A percentile compares a stretch with the other conserved stretches of the same genome.
These are phyloP conservation scores for Pluvialis apricaria DNA, from an alignment of 2,113 vertebrate genomes.

Conservation along the genomic window DNA sequence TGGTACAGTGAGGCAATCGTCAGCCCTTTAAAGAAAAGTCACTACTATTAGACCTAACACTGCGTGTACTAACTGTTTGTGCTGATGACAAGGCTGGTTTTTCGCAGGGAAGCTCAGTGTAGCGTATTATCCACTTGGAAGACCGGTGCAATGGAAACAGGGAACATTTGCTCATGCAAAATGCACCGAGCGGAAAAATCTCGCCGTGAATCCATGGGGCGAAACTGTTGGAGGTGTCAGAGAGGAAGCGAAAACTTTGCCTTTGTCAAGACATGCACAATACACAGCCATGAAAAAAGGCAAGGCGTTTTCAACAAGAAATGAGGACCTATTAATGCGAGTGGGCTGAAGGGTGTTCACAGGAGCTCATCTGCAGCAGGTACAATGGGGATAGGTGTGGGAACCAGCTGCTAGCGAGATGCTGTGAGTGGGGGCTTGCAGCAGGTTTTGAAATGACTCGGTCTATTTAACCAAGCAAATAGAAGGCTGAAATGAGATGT, in stretches of 20 bases:
- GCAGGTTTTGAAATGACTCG: not conserved
- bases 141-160: not conserved
- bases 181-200: accelerated
- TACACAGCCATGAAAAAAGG: not conserved
- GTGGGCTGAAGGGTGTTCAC: not conserved
- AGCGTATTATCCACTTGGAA: not conserved
- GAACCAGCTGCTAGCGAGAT: not conserved
- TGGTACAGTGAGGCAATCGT: not conserved
- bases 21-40: not conserved
- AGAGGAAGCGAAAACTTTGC: not conserved
- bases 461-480: not conserved
- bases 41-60: accelerated
- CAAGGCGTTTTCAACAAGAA: not conserved
- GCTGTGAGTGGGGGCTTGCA: not conserved
- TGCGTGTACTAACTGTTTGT: not conserved
- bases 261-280: accelerated
- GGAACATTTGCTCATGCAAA: accelerated
- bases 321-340: not conserved
- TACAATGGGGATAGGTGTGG: accelerated
- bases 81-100: not conserved
- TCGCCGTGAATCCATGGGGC: accelerated
- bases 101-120: accelerated
- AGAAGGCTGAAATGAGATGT: not conserved
- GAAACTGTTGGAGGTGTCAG: not conserved
- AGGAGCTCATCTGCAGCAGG: not conserved